These are phyloP conservation scores for Eupithecia abbreviata DNA, from an alignment of 2,888 invertebrate species.

Conservation along the genomic window DNA sequence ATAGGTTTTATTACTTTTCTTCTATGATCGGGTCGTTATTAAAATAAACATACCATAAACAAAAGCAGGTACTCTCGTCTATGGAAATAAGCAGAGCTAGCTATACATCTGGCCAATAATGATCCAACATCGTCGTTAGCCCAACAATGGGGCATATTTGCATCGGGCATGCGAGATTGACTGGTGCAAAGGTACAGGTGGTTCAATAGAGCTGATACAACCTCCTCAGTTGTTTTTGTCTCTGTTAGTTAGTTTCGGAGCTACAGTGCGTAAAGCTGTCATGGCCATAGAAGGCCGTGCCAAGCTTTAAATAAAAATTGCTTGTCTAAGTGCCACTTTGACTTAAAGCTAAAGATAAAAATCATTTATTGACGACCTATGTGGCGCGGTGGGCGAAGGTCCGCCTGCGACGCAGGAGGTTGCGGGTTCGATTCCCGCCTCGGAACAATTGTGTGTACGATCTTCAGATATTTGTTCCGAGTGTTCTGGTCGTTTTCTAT, in stretches of 20 bases:
- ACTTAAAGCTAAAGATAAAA: too few species aligned
- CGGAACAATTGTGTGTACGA: too few species aligned
- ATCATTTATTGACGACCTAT: too few species aligned
- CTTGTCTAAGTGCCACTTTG: too few species aligned
- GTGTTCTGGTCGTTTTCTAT: too few species aligned
- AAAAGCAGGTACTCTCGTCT: neutral
- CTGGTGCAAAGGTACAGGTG: conserved; percentile 37
- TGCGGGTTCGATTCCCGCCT: too few species aligned
- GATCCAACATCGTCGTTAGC: conserved; percentile 35
- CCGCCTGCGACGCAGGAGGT: too few species aligned
- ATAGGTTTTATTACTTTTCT: neutral
- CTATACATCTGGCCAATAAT: conserved; percentile 29
- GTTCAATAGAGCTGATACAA: conserved; percentile 38
- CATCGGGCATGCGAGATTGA: conserved; percentile 36
- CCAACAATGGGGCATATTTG: conserved; percentile 38
- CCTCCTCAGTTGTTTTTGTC: neutral
- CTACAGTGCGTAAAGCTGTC: neutral
- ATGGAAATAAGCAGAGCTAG: neutral
- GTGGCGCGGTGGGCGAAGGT: too few species aligned
- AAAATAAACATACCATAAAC: conserved; percentile 1
- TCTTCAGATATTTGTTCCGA: too few species aligned
- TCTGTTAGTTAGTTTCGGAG: neutral
- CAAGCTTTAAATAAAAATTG: too few species aligned
- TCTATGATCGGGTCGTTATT: neutral
- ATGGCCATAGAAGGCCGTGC: neutral